Evolutionary conservation across 2,888 invertebrate genomes (phyloP).

Genomic region (Brachyptera putata): DNA sequence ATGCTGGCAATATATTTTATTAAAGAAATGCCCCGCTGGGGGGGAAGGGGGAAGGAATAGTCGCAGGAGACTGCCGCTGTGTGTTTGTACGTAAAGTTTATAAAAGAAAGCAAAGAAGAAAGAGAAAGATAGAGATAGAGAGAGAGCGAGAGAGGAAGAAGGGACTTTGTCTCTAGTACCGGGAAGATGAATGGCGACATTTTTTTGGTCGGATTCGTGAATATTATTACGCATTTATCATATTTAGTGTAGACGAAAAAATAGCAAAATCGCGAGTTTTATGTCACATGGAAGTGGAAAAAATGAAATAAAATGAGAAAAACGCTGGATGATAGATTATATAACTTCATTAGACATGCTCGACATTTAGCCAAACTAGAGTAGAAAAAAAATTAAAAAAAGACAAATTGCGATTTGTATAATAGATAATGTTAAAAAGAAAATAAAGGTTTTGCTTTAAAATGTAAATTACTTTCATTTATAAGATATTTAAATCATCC

Average conservation of each 20-base stretch:
- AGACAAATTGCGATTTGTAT: conserved; percentile 21
- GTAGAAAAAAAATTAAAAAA: conserved; percentile 9
- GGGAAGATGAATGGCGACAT: conserved; percentile 18
- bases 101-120: conserved; percentile 1
- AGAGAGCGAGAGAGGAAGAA: no score
- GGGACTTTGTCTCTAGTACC: conserved; percentile 20
- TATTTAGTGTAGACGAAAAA: conserved; percentile 21
- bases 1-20: conserved; percentile 1
- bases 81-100: conserved; percentile 1
- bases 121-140: no score
- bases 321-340: conserved; percentile 1
- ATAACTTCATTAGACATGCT: conserved; percentile 13
- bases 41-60: no score
- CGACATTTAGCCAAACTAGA: conserved; percentile 8
- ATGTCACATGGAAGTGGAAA: conserved; percentile 18
- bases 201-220: conserved; percentile 19
- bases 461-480: conserved; percentile 17
- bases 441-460: not conserved
- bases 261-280: conserved; percentile 23
- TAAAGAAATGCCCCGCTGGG: conserved; percentile 5
- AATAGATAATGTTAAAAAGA: conserved; percentile 20
- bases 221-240: conserved; percentile 21
- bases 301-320: conserved; percentile 16
- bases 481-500: conserved; percentile 10
- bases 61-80: no score